Evolutionary conservation across 2,113 vertebrate species (phyloP).

Genomic region (Periophthalmus modestus): DNA sequence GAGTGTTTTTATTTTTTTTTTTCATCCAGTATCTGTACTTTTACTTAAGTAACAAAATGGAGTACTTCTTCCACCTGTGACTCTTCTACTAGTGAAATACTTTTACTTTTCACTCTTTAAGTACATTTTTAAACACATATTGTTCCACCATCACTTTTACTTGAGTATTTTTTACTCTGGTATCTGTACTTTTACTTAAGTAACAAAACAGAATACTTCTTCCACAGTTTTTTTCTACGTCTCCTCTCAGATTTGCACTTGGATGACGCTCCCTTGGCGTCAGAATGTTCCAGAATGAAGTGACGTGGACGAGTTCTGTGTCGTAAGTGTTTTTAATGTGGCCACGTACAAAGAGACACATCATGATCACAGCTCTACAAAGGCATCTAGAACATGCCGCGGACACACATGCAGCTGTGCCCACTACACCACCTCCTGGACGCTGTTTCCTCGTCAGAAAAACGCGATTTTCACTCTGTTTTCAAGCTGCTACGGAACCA

Average conservation of each 20-base stretch:
- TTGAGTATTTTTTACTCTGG: no score
- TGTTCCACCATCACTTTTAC: no score
- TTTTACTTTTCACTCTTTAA: no score
- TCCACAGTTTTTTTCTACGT: neutral
- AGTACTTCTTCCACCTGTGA: no score
- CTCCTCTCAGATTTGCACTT: neutral
- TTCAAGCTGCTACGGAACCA: slow-evolving; percentile 40
- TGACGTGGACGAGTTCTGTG: slow-evolving; percentile 11
- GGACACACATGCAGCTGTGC: slow-evolving; percentile 21
- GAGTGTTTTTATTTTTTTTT: no score
- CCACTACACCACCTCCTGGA: slow-evolving; percentile 25
- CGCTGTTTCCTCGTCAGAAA: slow-evolving; percentile 47
- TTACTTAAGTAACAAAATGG: no score
- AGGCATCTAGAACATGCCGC: slow-evolving; percentile 64
- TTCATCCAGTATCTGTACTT: no score
- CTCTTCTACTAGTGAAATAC: no score
- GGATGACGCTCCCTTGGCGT: neutral
- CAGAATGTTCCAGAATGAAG: neutral
- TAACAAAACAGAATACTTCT: no score
- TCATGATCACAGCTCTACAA: slow-evolving; percentile 61
- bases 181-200: no score
- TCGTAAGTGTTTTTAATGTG: slow-evolving; percentile 68
- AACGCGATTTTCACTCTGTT: slow-evolving; percentile 43
- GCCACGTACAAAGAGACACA: slow-evolving; percentile 67
- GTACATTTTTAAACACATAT: no score